Percentiles rank a stretch among this genome's conserved stretches.
These are phyloP conservation scores for Lamprologus callipterus DNA, from an alignment of 2,113 vertebrate species.

Conservation along the genomic window DNA sequence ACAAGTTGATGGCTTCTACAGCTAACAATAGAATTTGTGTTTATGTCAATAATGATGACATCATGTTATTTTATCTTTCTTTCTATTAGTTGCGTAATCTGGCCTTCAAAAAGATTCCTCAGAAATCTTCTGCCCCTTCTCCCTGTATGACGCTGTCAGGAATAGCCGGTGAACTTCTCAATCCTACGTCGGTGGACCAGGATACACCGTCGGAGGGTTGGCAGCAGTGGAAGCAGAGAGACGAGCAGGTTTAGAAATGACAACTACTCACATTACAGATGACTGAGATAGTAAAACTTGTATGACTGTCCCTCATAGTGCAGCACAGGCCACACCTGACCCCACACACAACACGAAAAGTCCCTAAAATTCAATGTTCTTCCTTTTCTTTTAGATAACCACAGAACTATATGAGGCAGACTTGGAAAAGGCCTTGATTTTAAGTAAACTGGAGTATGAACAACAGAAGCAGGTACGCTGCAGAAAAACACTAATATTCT, in stretches of 20 bases:
- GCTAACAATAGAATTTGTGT: background rate
- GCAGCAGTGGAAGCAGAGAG: slow-evolving; percentile 90
- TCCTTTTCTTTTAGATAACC: slow-evolving; percentile 73
- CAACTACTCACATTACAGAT: background rate
- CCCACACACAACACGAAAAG: background rate
- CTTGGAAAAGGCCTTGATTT: slow-evolving; percentile 89
- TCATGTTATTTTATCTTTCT: background rate
- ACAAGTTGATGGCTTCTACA: background rate
- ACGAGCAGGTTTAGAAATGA: slow-evolving; percentile 81
- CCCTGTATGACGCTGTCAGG: slow-evolving; percentile 56
- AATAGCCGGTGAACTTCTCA: slow-evolving; percentile 74
- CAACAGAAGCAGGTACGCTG: slow-evolving; percentile 80
- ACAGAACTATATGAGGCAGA: slow-evolving; percentile 93
- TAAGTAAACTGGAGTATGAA: slow-evolving; percentile 90
- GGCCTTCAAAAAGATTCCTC: slow-evolving; percentile 92
- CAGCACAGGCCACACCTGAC: background rate
- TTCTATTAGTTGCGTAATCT: slow-evolving; percentile 81
- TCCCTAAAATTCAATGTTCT: background rate
- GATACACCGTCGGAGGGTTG: slow-evolving; percentile 75
- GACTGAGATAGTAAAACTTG: background rate
- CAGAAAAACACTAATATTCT: background rate
- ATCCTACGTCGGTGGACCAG: slow-evolving; percentile 51
- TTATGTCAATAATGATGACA: background rate
- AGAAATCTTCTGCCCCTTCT: slow-evolving; percentile 73
- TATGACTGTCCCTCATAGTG: background rate